A percentile compares a stretch with the other conserved stretches of the same genome.
These are phyloP conservation scores for Myanophis thanlyinensis DNA, from an alignment of 2,113 vertebrate species.

Conservation along the genomic window DNA sequence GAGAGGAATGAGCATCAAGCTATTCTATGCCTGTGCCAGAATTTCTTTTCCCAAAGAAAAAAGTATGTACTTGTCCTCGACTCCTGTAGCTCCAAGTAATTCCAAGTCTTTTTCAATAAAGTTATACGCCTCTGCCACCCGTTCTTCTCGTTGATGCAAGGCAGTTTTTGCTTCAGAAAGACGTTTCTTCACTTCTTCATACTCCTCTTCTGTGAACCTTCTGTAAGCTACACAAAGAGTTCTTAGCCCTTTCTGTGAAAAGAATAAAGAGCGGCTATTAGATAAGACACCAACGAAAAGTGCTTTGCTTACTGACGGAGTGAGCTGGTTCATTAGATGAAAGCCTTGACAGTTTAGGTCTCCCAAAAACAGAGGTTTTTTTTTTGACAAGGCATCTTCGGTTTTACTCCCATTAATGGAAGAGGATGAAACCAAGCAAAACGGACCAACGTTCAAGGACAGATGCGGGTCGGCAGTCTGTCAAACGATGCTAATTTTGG, in stretches of 20 bases:
- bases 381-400: neutral
- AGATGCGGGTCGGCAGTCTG: neutral
- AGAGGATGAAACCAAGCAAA: neutral
- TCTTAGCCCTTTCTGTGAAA: constrained; percentile 87
- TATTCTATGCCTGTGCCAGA: neutral
- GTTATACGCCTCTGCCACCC: constrained; percentile 82
- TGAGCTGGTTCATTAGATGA: neutral
- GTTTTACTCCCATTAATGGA: neutral
- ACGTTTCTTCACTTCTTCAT: constrained; percentile 78
- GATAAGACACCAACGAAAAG: neutral
- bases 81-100: constrained; percentile 92
- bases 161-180: constrained; percentile 88
- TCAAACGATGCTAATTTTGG: neutral
- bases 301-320: neutral
- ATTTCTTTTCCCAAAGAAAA: neutral
- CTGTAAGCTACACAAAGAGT: constrained; percentile 92
- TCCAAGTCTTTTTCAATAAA: constrained; percentile 89
- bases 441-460: neutral
- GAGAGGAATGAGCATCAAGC: neutral
- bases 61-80: constrained; percentile 91
- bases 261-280: constrained; percentile 6
- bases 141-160: constrained; percentile 90
- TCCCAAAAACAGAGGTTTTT: neutral
- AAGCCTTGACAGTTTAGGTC: neutral
- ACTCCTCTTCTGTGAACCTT: constrained; percentile 85